Evolutionary conservation across 2,888 invertebrate genomes (phyloP).

Genomic region (Ypsolopha scabrella): DNA sequence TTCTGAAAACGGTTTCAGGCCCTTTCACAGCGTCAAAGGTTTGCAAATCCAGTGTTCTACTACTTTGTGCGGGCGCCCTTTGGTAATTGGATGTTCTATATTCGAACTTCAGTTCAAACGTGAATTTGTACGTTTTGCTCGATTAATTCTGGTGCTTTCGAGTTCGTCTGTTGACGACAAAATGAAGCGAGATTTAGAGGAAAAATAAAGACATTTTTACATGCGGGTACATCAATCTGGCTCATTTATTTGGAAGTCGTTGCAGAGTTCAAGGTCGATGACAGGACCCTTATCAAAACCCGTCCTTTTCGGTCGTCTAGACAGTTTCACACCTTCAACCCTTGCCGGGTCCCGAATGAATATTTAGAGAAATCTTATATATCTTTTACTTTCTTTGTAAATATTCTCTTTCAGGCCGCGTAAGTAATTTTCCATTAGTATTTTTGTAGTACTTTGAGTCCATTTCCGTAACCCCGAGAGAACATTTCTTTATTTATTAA

Average conservation of each 20-base stretch:
- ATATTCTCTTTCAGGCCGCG: too few species aligned
- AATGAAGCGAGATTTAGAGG: too few species aligned
- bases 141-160: too few species aligned
- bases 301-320: conserved; percentile 64
- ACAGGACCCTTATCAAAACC: conserved; percentile 62
- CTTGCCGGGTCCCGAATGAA: conserved; percentile 18
- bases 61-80: conserved; percentile 31
- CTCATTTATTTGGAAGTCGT: conserved; percentile 59
- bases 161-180: too few species aligned
- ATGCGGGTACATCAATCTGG: conserved; percentile 16
- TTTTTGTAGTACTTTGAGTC: too few species aligned
- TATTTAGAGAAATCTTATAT: neutral
- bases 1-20: neutral
- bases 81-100: conserved; percentile 37
- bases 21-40: conserved; percentile 23
- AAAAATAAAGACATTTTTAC: too few species aligned
- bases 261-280: conserved; percentile 61
- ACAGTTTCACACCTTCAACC: conserved; percentile 62
- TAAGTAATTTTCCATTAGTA: too few species aligned
- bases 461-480: too few species aligned
- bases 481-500: too few species aligned
- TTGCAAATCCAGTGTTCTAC: conserved; percentile 27
- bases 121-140: too few species aligned
- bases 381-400: neutral
- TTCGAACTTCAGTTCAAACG: too few species aligned